Evolutionary conservation across 2,113 vertebrate genomes (phyloP).

Genomic region (Elgaria multicarinata): DNA sequence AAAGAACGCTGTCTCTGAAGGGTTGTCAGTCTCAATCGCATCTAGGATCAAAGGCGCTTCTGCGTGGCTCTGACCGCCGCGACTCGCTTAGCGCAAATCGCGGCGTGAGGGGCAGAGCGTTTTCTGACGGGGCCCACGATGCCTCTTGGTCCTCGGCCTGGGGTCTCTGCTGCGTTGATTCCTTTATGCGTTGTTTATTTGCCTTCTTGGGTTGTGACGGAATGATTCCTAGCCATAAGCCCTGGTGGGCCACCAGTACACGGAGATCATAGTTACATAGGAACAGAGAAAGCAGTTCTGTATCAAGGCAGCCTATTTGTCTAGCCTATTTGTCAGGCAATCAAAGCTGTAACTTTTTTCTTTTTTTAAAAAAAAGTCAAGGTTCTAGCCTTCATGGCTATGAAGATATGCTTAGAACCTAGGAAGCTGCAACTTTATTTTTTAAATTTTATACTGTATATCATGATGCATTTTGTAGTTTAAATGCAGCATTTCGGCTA

Average conservation of each 20-base stretch:
- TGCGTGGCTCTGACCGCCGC: background rate
- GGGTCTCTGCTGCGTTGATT: background rate
- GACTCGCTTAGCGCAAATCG: accelerated
- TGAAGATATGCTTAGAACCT: background rate
- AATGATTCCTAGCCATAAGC: background rate
- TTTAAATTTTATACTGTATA: too few species aligned
- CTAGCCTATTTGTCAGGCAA: background rate
- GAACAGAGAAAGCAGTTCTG: background rate
- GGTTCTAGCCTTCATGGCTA: background rate
- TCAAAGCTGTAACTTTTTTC: background rate
- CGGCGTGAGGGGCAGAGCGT: accelerated
- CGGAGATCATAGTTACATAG: background rate
- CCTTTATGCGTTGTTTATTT: background rate
- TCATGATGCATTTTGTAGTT: too few species aligned
- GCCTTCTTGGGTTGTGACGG: background rate
- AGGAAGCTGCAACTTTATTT: background rate
- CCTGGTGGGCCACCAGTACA: background rate
- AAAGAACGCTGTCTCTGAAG: conserved; percentile 16
- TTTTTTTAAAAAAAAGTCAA: background rate
- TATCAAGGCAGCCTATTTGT: background rate
- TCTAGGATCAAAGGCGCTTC: background rate
- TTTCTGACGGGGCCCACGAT: background rate
- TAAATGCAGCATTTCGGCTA: too few species aligned
- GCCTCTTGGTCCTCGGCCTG: background rate
- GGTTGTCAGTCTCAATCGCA: background rate